These are phyloP conservation scores for Sphenodon punctatus DNA, from an alignment of 2,797 vertebrate genomes.

Conservation along the genomic window DNA sequence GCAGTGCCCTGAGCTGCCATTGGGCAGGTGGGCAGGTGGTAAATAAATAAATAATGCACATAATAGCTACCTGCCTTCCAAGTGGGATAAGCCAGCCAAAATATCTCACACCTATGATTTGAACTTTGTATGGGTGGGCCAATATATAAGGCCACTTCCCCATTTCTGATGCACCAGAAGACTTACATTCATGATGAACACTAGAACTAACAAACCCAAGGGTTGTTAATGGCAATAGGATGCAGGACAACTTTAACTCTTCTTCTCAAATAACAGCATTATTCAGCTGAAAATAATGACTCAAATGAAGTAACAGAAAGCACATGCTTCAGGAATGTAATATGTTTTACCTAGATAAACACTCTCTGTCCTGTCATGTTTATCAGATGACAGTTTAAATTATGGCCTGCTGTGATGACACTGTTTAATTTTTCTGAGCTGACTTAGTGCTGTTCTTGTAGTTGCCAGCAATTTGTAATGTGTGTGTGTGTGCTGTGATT, in stretches of 20 bases:
- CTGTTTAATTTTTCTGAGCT: not conserved
- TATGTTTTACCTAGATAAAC: not conserved
- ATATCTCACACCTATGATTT: not conserved
- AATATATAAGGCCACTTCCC: not conserved
- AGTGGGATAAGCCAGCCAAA: not conserved
- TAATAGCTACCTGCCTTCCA: not conserved
- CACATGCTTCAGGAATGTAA: not conserved
- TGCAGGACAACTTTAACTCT: not conserved
- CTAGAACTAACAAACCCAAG: not conserved
- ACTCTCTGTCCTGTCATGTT: not conserved
- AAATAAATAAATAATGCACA: too few relatives aligned
- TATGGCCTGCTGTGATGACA: not conserved
- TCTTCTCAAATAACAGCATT: too few relatives aligned
- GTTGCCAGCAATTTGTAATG: not conserved
- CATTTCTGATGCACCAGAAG: not conserved
- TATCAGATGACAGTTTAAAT: not conserved
- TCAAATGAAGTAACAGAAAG: not conserved
- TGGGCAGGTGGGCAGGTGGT: too few relatives aligned
- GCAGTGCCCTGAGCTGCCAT: too few relatives aligned
- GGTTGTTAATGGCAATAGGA: not conserved
- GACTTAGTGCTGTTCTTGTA: not conserved
- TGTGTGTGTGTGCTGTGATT: slow-evolving; percentile 20
- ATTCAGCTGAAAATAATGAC: too few relatives aligned
- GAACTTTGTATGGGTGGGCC: not conserved
- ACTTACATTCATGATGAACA: not conserved